These are phyloP conservation scores for Monoplex corrugatus DNA, from an alignment of 2,888 invertebrate species.

Conservation along the genomic window DNA sequence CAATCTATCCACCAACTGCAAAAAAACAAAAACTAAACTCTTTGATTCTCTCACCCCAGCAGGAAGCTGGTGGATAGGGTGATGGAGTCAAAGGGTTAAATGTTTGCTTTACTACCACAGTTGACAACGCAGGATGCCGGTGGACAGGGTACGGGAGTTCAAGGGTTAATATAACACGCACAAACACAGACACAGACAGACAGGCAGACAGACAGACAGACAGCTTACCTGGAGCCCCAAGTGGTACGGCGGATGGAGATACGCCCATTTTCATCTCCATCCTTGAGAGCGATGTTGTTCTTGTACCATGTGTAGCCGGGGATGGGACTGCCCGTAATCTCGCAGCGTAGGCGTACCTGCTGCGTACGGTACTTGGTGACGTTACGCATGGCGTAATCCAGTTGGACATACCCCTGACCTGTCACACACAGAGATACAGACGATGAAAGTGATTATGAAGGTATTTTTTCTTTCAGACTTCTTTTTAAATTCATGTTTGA, in stretches of 20 bases:
- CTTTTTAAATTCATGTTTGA: too few relatives aligned
- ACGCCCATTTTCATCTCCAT: slow-evolving; percentile 82
- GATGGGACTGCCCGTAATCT: slow-evolving; percentile 86
- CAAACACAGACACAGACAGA: slow-evolving; percentile 8
- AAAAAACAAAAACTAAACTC: too few relatives aligned
- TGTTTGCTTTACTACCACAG: too few relatives aligned
- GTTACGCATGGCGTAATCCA: slow-evolving; percentile 72
- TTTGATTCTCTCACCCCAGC: too few relatives aligned
- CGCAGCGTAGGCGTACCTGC: slow-evolving; percentile 86
- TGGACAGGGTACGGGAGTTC: too few relatives aligned
- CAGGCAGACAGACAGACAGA: neutral
- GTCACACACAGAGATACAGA: slow-evolving; percentile 44
- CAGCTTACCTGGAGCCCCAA: slow-evolving; percentile 78
- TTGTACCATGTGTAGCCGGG: slow-evolving; percentile 86
- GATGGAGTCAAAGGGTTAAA: too few relatives aligned
- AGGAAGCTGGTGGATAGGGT: too few relatives aligned
- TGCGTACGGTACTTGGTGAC: slow-evolving; percentile 83
- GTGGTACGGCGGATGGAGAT: slow-evolving; percentile 77
- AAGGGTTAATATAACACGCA: too few relatives aligned
- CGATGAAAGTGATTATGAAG: too few relatives aligned
- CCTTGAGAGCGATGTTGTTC: slow-evolving; percentile 84
- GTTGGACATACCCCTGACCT: slow-evolving; percentile 68
- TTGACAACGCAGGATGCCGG: too few relatives aligned
- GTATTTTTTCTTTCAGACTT: too few relatives aligned
- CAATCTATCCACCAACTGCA: too few relatives aligned